phyloP scores from a whole-genome alignment of 2,113 vertebrate species.

The Podarcis muralis region DNA sequence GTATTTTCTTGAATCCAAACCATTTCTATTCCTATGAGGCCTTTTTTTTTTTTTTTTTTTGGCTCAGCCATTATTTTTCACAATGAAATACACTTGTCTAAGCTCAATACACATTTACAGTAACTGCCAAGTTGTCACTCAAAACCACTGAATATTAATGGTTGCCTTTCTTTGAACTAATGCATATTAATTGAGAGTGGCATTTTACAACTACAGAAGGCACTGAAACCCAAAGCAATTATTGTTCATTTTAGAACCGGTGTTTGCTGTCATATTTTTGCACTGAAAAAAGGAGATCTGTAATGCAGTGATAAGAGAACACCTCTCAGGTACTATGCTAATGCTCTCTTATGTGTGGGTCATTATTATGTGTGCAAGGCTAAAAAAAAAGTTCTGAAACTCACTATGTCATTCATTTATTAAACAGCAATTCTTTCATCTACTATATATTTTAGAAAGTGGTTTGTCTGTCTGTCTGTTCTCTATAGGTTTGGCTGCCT shows the following conservation, averaged over 20 bases:
- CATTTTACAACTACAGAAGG: constrained; percentile 23
- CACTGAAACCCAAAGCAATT: constrained; percentile 28
- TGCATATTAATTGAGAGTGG: constrained; percentile 40
- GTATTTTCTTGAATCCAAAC: not conserved
- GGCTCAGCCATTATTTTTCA: constrained; percentile 45
- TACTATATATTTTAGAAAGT: too few relatives aligned
- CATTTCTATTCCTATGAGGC: constrained; percentile 35
- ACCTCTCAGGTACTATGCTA: constrained; percentile 13
- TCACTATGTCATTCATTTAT: not conserved
- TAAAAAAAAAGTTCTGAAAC: not conserved
- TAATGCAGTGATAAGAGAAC: constrained; percentile 31
- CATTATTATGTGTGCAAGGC: not conserved
- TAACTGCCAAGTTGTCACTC: constrained; percentile 50
- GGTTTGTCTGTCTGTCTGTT: too few relatives aligned
- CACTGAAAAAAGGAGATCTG: constrained; percentile 21
- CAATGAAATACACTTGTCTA: constrained; percentile 31
- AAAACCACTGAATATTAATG: constrained; percentile 39
- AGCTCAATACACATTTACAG: constrained; percentile 26
- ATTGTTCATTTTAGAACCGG: constrained; percentile 38
- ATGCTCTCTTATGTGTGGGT: not conserved
- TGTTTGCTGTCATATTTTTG: constrained; percentile 40
- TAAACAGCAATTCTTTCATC: not conserved
- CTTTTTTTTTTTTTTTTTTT: constrained; percentile 1
- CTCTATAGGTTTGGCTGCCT: too few relatives aligned
- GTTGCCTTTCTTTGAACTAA: constrained; percentile 48